phyloP scores from a whole-genome alignment of 2,797 vertebrate species.

The Enteromius afrohamiltoni region DNA sequence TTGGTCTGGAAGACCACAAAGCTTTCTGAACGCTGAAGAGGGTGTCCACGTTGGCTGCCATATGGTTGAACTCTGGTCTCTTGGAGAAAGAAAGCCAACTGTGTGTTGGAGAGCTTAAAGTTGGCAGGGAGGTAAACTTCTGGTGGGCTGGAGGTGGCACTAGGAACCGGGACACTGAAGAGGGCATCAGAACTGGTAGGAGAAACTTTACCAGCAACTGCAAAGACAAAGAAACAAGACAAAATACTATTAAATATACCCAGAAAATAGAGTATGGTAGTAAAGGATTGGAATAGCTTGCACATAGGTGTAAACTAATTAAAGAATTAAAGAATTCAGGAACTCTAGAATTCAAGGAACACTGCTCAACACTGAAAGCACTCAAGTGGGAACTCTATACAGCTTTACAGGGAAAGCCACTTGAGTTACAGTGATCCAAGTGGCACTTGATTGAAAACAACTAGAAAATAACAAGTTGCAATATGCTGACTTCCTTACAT shows the following conservation, averaged over 20 bases:
- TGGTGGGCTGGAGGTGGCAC: conserved; percentile 71
- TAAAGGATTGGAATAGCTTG: neutral
- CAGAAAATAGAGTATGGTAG: neutral
- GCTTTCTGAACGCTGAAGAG: conserved; percentile 89
- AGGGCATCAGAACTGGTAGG: conserved; percentile 82
- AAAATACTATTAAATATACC: neutral
- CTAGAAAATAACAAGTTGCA: neutral
- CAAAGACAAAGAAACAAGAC: conserved; percentile 39
- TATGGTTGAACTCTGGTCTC: conserved; percentile 74
- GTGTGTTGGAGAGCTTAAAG: conserved; percentile 94
- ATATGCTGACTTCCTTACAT: neutral
- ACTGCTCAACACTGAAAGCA: neutral
- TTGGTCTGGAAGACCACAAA: conserved; percentile 98
- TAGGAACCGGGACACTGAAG: conserved; percentile 73
- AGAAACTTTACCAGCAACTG: conserved; percentile 84
- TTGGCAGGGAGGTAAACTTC: conserved; percentile 86
- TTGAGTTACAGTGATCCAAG: neutral
- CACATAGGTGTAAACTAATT: neutral
- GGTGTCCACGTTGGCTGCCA: conserved; percentile 70
- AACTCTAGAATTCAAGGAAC: neutral
- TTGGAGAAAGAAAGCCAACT: conserved; percentile 94
- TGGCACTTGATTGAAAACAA: neutral
- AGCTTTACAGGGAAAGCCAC: neutral
- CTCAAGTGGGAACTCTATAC: neutral
- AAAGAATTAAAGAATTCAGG: neutral